phyloP scores from a whole-genome alignment of 1,140 invertebrate genomes.

The Branchinecta lindahli region DNA sequence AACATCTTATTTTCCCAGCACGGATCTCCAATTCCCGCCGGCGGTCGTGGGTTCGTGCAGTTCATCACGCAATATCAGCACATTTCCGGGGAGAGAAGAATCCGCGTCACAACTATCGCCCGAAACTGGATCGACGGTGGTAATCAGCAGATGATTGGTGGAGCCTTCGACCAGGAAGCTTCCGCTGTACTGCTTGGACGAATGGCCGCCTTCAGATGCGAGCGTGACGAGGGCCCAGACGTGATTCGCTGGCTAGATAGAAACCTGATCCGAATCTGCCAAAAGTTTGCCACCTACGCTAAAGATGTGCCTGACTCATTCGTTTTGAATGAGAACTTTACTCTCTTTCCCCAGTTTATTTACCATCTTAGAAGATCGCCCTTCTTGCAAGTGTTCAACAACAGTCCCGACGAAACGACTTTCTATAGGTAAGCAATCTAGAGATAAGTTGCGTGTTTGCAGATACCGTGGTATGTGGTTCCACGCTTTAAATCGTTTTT shows the following conservation, averaged over 20 bases:
- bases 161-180: conserved; percentile 95
- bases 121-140: conserved; percentile 57
- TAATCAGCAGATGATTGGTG: conserved; percentile 44
- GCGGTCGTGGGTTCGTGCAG: conserved; percentile 88
- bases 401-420: conserved; percentile 98
- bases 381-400: conserved; percentile 99
- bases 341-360: conserved; percentile 98
- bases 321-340: conserved; percentile 87
- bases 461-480: background rate
- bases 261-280: conserved; percentile 94
- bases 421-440: conserved; percentile 70
- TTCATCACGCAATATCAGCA: conserved; percentile 98
- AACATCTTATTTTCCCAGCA: too few relatives aligned
- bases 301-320: conserved; percentile 97
- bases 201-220: conserved; percentile 86
- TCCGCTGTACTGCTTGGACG: conserved; percentile 93
- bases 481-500: background rate
- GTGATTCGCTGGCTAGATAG: conserved; percentile 95
- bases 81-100: conserved; percentile 82
- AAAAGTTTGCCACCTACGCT: conserved; percentile 96
- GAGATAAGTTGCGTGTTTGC: background rate
- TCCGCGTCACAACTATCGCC: conserved; percentile 90
- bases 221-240: conserved; percentile 89
- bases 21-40: conserved; percentile 70
- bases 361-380: conserved; percentile 95